These are phyloP conservation scores for Varanus salvator DNA, from an alignment of 2,113 vertebrate genomes.

Conservation along the genomic window DNA sequence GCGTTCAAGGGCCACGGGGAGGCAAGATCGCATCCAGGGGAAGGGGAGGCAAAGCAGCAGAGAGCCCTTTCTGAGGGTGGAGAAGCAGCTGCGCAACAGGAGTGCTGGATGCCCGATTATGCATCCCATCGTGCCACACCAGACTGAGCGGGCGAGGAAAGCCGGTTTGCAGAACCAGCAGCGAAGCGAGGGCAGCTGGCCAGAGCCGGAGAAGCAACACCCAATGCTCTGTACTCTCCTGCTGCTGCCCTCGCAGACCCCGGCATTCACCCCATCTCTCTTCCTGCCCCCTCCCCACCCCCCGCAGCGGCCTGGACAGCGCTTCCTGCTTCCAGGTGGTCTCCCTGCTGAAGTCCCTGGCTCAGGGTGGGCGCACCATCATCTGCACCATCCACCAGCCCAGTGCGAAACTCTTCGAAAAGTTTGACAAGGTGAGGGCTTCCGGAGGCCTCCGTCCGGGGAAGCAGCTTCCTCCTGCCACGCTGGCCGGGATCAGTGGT, in stretches of 20 bases:
- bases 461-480: neutral
- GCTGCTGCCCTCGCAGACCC: neutral
- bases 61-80: no score
- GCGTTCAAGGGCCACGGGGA: no score
- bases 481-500: neutral
- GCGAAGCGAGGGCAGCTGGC: neutral
- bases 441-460: accelerated
- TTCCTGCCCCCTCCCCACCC: neutral
- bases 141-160: no score
- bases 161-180: neutral
- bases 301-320: slow-evolving; percentile 92
- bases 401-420: slow-evolving; percentile 98
- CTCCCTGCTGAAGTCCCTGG: slow-evolving; percentile 94
- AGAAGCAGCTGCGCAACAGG: no score
- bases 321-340: slow-evolving; percentile 97
- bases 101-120: no score
- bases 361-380: slow-evolving; percentile 94
- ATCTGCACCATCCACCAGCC: slow-evolving; percentile 99
- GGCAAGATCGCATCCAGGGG: no score
- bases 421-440: slow-evolving; percentile 95
- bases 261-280: slow-evolving; percentile 5
- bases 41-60: no score
- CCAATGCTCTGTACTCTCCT: neutral
- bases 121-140: no score
- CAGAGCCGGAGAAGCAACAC: neutral